phyloP scores from a whole-genome alignment of 2,888 invertebrate species.

The Harpalus rufipes region DNA sequence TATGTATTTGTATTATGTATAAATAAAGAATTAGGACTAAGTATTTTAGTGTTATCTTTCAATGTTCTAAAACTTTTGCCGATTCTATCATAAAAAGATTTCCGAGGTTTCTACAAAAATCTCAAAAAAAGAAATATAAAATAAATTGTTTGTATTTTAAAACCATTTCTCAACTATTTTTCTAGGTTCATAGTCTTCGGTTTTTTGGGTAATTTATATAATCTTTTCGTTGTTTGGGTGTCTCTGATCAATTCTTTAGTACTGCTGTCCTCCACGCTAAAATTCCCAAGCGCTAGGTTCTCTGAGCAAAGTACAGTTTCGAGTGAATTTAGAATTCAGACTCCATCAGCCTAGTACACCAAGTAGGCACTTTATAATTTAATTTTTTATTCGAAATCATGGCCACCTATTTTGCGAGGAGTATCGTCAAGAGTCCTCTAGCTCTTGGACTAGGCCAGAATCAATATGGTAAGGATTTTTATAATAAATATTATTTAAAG shows the following conservation, averaged over 20 bases:
- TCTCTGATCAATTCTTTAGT: neutral
- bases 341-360: slow-evolving; percentile 6
- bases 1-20: neutral
- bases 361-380: neutral
- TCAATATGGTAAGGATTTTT: slow-evolving; percentile 71
- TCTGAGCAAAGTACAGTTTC: slow-evolving; percentile 30
- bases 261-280: neutral
- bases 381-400: slow-evolving; percentile 68
- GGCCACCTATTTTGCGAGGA: slow-evolving; percentile 73
- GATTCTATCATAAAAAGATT: neutral
- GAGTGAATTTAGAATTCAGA: slow-evolving; percentile 12
- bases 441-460: slow-evolving; percentile 71
- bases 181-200: neutral
- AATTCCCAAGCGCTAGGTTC: slow-evolving; percentile 11
- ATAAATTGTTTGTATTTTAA: neutral
- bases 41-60: neutral
- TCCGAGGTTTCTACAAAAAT: no score
- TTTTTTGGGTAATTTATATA: neutral
- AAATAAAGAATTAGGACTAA: neutral
- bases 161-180: neutral
- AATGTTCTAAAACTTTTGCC: neutral
- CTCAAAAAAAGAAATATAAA: no score
- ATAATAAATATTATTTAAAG: slow-evolving; percentile 61
- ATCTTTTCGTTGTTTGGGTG: neutral
- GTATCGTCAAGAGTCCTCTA: slow-evolving; percentile 71